A percentile compares a stretch with the other conserved stretches of the same genome.
Conservation (phyloP, 2,888 invertebrate genomes). For the Mesochorus sp. region DNA sequence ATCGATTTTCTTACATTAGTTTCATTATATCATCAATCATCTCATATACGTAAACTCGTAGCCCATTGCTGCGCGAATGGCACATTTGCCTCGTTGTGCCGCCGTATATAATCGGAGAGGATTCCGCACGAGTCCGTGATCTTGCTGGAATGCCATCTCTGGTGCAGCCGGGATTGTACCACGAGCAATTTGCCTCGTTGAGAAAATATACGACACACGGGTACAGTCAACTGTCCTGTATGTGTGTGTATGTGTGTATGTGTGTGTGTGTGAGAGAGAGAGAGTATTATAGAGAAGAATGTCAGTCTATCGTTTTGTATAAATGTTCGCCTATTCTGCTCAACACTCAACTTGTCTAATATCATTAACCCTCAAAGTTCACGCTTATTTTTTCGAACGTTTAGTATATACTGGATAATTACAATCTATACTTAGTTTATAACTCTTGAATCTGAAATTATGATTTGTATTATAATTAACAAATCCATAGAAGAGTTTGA, state of each 20-base stretch:
- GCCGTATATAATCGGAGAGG: constrained; percentile 7
- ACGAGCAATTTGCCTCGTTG: constrained; percentile 25
- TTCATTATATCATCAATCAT: not conserved
- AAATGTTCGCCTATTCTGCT: too few species aligned
- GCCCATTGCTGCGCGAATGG: too few species aligned
- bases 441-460: too few species aligned
- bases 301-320: too few species aligned
- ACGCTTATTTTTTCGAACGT: too few species aligned
- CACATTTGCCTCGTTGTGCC: not conserved
- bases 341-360: too few species aligned
- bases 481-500: too few species aligned
- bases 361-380: too few species aligned
- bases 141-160: constrained; percentile 50
- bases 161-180: constrained; percentile 28
- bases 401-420: too few species aligned
- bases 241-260: not conserved
- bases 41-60: not conserved
- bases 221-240: not conserved
- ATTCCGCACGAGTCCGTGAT: constrained; percentile 43
- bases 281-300: too few species aligned
- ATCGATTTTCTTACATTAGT: not conserved
- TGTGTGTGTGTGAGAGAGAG: not conserved
- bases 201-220: constrained; percentile 13
- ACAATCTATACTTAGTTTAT: too few species aligned
- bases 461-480: too few species aligned